phyloP scores from a whole-genome alignment of 1,140 invertebrate species.

The Trigoniulus corallinus region DNA sequence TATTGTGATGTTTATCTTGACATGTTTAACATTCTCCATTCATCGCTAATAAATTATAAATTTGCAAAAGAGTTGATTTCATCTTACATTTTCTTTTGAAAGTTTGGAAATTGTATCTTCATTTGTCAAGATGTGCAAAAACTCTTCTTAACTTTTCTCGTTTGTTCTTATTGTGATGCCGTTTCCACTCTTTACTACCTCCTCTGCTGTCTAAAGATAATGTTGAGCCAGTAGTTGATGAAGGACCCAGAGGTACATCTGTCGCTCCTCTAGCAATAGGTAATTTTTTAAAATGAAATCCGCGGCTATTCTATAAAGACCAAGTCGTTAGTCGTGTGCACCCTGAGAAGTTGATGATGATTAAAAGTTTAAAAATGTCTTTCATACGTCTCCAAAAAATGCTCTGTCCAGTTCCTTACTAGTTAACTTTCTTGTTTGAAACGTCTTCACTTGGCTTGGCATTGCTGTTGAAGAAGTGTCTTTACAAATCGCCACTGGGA shows the following conservation, averaged over 20 bases:
- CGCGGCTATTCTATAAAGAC: neutral
- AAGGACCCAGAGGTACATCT: too few relatives aligned
- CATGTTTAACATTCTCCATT: too few relatives aligned
- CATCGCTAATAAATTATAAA: too few relatives aligned
- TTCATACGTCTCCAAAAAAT: constrained; percentile 22
- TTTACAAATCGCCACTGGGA: constrained; percentile 20
- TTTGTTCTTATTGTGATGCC: constrained; percentile 63
- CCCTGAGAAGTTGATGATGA: neutral
- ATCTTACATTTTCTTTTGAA: too few relatives aligned
- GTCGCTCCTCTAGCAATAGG: too few relatives aligned
- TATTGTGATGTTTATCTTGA: too few relatives aligned
- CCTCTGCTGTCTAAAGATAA: constrained; percentile 4
- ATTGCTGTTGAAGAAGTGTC: neutral
- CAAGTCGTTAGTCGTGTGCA: constrained; percentile 2
- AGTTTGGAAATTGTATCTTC: neutral
- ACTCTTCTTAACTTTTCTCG: constrained; percentile 67
- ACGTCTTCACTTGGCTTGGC: neutral
- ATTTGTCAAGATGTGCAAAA: constrained; percentile 53
- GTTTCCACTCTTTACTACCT: constrained; percentile 79
- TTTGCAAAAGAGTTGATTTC: too few relatives aligned
- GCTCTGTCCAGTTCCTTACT: constrained; percentile 19
- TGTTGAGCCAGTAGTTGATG: too few relatives aligned
- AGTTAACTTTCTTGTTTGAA: neutral
- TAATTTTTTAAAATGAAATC: neutral
- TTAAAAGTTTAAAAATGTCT: neutral